Base-by-base conservation (phyloP, 2,113 vertebrate species). In the Chaetops frenatus region DNA sequence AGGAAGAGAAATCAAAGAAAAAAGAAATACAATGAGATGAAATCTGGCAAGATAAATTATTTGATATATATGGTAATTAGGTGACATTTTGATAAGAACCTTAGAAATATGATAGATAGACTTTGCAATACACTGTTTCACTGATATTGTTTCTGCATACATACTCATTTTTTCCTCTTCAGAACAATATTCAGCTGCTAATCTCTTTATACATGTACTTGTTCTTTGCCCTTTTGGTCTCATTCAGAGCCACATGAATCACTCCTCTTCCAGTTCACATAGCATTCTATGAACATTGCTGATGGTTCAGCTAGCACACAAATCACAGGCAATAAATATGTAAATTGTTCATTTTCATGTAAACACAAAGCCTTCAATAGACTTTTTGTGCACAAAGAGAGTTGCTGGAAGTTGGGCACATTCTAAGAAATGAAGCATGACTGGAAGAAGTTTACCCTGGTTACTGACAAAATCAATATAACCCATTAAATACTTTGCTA, bases 301-400 rank as follows among this genome's bases (percentile, higher is more conserved):
- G 66, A 92, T 96, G 94, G 90, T 96, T 97, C 96, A 97, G 35
- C 81, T 97, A 95, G 61, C 92, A 85, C 86, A 94, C 53, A 95
- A 96, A 94, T 95, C 92, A 95, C 81, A 95, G 84, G 94, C 90
- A 96, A 97, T 97, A 96, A 96, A 96, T 97, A 97, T 97, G 95
- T 91, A 97, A 97, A 97, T 97, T 84, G 29, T 94, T 94, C 73
- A 77, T 94, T 97, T 97, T 91, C 65, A 93, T 79, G 45, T 82
- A 88, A 94, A 95, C 64, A 83, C 18, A 14, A 82, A 79, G 47
- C 36, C 35, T 88, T 86, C 77, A 58, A 72, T 40, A 94, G 88
- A 86, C 67, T 92, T 94, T 74, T 86, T 12, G 12, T 51, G 47
- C 40, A 74, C 50, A 77, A 93, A 92, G 51, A 44, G 53, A 86